Evolutionary conservation across 2,888 invertebrate genomes (phyloP).

Genomic region (Xanthorhoe spadicearia): DNA sequence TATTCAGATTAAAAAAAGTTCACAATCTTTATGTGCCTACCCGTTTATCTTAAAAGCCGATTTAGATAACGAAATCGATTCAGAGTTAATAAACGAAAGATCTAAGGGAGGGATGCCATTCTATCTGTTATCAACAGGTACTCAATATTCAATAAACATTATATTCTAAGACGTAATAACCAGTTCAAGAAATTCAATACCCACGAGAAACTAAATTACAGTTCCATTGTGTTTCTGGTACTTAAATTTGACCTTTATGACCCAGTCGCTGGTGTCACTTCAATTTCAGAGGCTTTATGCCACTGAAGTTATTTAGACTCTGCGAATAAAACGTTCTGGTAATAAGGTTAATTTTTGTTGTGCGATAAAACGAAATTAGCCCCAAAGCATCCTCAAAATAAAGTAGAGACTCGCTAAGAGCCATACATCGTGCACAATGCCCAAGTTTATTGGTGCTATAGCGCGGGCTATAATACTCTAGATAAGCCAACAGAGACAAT

Average conservation of each 20-base stretch:
- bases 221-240: slow-evolving; percentile 24
- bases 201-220: slow-evolving; percentile 30
- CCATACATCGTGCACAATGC: slow-evolving; percentile 71
- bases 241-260: slow-evolving; percentile 28
- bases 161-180: slow-evolving; percentile 19
- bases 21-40: slow-evolving; percentile 19
- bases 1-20: slow-evolving; percentile 25
- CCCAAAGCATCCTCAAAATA: slow-evolving; percentile 60
- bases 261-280: slow-evolving; percentile 19
- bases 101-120: slow-evolving; percentile 25
- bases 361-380: slow-evolving; percentile 55
- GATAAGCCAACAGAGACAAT: slow-evolving; percentile 83
- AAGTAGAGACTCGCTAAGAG: slow-evolving; percentile 63
- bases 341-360: slow-evolving; percentile 39
- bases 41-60: slow-evolving; percentile 9
- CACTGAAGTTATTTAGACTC: slow-evolving; percentile 25
- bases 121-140: slow-evolving; percentile 12
- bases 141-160: slow-evolving; percentile 20
- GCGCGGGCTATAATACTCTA: slow-evolving; percentile 77
- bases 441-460: slow-evolving; percentile 74
- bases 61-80: slow-evolving; percentile 22
- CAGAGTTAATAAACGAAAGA: slow-evolving; percentile 14
- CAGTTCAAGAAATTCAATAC: slow-evolving; percentile 22
- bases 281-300: slow-evolving; percentile 25
- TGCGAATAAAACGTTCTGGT: slow-evolving; percentile 18